Evolutionary conservation across 1,140 invertebrate species (phyloP).

Genomic region (Bombus superbus): DNA sequence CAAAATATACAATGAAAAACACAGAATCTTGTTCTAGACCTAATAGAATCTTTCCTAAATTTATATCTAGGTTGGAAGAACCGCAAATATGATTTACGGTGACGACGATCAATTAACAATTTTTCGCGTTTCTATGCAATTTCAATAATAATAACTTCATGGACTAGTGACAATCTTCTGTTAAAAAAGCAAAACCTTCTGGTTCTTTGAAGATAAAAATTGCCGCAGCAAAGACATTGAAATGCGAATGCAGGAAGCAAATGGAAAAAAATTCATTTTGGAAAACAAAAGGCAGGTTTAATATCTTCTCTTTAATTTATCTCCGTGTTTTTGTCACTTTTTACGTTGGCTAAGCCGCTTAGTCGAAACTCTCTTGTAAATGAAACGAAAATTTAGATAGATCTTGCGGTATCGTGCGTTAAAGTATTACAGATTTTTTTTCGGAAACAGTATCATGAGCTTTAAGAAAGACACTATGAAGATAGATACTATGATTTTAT

Average conservation of each 20-base stretch:
- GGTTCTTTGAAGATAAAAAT: background rate
- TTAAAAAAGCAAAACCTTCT: background rate
- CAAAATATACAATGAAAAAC: no score
- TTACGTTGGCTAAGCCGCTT: background rate
- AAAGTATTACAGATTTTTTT: background rate
- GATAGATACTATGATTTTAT: no score
- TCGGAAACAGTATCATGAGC: no score
- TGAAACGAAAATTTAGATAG: background rate
- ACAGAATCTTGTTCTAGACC: no score
- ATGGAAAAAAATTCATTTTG: background rate
- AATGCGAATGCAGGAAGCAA: background rate
- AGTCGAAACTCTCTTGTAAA: background rate
- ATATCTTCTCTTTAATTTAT: background rate
- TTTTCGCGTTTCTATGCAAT: background rate
- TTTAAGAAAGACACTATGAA: background rate
- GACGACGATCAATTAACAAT: background rate
- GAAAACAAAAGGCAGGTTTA: background rate
- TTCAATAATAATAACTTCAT: background rate
- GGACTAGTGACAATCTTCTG: background rate
- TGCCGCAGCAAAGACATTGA: no score
- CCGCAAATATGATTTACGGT: no score
- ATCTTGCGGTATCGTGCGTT: background rate
- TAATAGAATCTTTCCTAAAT: no score
- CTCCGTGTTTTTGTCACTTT: background rate
- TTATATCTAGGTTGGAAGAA: no score